Evolutionary conservation across 2,797 vertebrate species (phyloP).

Genomic region (Holocentrus rufus): DNA sequence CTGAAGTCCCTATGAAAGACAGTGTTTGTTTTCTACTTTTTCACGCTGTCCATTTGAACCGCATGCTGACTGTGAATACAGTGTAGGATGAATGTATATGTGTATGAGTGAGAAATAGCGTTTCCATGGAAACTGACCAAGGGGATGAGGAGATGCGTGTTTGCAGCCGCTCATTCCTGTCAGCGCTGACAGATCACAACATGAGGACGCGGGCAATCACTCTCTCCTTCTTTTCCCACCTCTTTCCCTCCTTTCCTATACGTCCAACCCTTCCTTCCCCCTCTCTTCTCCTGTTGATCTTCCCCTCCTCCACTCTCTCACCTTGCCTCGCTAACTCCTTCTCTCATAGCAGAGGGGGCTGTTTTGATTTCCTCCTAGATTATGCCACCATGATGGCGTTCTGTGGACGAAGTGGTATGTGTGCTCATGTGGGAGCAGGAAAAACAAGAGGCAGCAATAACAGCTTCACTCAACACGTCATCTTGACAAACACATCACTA

Average conservation of each 20-base stretch:
- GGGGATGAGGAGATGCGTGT: constrained; percentile 69
- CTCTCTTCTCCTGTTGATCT: constrained; percentile 44
- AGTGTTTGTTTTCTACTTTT: constrained; percentile 29
- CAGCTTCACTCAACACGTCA: constrained; percentile 37
- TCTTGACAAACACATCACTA: neutral
- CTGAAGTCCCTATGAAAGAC: constrained; percentile 18
- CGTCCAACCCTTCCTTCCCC: constrained; percentile 19
- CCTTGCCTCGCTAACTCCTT: neutral
- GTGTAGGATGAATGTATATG: constrained; percentile 48
- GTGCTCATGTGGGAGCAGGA: constrained; percentile 8
- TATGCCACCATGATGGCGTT: neutral
- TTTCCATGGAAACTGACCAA: constrained; percentile 80
- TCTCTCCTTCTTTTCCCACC: constrained; percentile 40
- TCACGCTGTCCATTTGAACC: constrained; percentile 41
- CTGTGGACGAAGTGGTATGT: constrained; percentile 17
- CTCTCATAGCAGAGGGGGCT: neutral
- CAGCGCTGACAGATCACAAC: constrained; percentile 75
- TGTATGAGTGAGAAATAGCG: constrained; percentile 63
- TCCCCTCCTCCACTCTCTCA: constrained; percentile 13
- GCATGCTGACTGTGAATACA: constrained; percentile 35
- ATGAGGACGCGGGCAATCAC: constrained; percentile 64
- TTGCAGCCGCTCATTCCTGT: constrained; percentile 71
- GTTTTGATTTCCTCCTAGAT: neutral
- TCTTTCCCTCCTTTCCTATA: constrained; percentile 37
- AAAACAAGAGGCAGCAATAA: neutral